These are phyloP conservation scores for Hirtodrosophila confusa DNA, from an alignment of 2,888 invertebrate species.

Conservation along the genomic window DNA sequence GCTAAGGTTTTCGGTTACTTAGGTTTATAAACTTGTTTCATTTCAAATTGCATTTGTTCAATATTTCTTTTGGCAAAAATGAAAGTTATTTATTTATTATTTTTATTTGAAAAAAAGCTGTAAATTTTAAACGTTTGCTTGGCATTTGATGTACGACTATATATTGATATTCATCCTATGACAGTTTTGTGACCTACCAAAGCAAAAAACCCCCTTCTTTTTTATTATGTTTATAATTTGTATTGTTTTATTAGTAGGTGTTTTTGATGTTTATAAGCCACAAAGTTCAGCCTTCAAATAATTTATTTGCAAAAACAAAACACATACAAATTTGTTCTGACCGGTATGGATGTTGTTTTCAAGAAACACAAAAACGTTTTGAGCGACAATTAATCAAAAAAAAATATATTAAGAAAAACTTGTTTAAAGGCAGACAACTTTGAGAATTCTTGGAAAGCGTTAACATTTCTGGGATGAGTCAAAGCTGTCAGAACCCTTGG, in stretches of 20 bases:
- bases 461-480: slow-evolving; percentile 44
- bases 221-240: slow-evolving; percentile 5
- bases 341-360: slow-evolving; percentile 34
- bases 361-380: slow-evolving; percentile 14
- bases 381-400: slow-evolving; percentile 60
- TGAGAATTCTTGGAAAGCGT: slow-evolving; percentile 58
- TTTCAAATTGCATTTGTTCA: background rate
- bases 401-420: slow-evolving; percentile 11
- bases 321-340: slow-evolving; percentile 20
- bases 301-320: slow-evolving; percentile 41
- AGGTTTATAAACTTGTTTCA: slow-evolving; percentile 19
- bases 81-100: slow-evolving; percentile 65
- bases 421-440: slow-evolving; percentile 42
- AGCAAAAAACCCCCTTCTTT: background rate
- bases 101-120: too few relatives aligned
- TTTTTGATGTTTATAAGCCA: slow-evolving; percentile 34
- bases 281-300: slow-evolving; percentile 40
- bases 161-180: background rate
- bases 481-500: slow-evolving; percentile 23
- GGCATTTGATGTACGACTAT: too few relatives aligned
- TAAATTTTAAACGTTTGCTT: too few relatives aligned
- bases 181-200: background rate
- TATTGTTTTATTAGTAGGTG: background rate
- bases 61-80: slow-evolving; percentile 19
- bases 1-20: slow-evolving; percentile 14